Conservation (phyloP, 2,888 invertebrate species). For the Ichneumoninae sp. region DNA sequence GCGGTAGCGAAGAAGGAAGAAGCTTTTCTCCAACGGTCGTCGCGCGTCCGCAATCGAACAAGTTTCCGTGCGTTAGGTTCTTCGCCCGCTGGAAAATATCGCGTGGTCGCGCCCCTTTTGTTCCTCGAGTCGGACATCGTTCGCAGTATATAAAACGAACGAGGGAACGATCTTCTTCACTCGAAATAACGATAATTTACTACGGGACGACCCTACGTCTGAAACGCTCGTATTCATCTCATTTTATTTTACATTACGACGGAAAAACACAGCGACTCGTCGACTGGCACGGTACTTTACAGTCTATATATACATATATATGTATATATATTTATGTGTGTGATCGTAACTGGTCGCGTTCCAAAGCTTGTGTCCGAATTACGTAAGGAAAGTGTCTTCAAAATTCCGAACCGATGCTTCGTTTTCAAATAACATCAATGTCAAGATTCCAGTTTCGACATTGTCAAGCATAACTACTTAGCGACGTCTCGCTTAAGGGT, state of each 20-base stretch:
- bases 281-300: neutral
- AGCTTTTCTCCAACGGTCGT: constrained; percentile 54
- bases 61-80: constrained; percentile 51
- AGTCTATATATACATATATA: neutral
- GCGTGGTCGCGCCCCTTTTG: constrained; percentile 59
- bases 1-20: constrained; percentile 20
- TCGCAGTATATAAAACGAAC: constrained; percentile 3
- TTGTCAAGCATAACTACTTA: too few species aligned
- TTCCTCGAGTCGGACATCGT: constrained; percentile 26
- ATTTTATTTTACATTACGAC: constrained; percentile 8
- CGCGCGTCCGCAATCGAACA: constrained; percentile 47
- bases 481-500: too few species aligned
- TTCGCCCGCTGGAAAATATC: constrained; percentile 47
- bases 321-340: neutral
- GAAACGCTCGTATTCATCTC: neutral
- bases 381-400: too few species aligned
- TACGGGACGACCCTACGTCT: neutral
- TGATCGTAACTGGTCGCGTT: too few species aligned
- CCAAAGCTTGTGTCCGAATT: too few species aligned
- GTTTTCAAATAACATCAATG: too few species aligned
- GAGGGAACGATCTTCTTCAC: constrained; percentile 25
- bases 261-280: neutral
- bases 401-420: too few species aligned
- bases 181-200: constrained; percentile 26
- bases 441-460: too few species aligned